phyloP scores from a whole-genome alignment of 92 coral and sea anemone species.

The Palythoa heliodiscus region DNA sequence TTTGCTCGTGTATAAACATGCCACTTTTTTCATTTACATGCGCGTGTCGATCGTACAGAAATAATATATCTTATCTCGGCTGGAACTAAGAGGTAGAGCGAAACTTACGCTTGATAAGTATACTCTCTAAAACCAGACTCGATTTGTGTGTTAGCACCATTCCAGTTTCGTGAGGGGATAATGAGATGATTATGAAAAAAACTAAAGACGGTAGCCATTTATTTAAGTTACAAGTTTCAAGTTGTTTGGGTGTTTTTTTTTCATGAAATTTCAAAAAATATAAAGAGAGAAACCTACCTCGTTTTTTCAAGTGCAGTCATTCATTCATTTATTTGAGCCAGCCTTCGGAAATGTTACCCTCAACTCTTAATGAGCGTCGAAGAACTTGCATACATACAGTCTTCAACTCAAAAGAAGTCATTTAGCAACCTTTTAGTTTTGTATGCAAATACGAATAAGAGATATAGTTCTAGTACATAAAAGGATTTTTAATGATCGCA shows the following conservation, averaged over 20 bases:
- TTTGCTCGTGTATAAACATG: conserved; percentile 33
- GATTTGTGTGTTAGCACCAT: background rate
- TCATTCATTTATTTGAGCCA: conserved; percentile 1
- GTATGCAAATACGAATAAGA: conserved; percentile 43
- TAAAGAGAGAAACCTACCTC: conserved; percentile 17
- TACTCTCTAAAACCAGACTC: background rate
- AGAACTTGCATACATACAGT: conserved; percentile 6
- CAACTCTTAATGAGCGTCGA: conserved; percentile 33
- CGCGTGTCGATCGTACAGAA: background rate
- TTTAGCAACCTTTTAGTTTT: conserved; percentile 47
- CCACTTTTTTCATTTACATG: conserved; percentile 33
- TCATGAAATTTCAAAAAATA: background rate
- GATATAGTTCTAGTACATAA: conserved; percentile 45
- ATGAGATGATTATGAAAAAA: conserved; percentile 28
- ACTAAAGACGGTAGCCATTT: conserved; percentile 11
- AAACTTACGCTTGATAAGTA: background rate
- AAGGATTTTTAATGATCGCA: conserved; percentile 49
- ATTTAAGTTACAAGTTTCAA: conserved; percentile 16
- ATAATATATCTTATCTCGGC: background rate
- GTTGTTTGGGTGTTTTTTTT: background rate
- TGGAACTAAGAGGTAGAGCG: background rate
- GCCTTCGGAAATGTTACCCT: background rate
- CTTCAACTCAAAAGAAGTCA: conserved; percentile 40
- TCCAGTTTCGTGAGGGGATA: conserved; percentile 39
- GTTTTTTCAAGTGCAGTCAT: background rate